Conservation (phyloP, 2,113 vertebrate species). For the Trachemys scripta region DNA sequence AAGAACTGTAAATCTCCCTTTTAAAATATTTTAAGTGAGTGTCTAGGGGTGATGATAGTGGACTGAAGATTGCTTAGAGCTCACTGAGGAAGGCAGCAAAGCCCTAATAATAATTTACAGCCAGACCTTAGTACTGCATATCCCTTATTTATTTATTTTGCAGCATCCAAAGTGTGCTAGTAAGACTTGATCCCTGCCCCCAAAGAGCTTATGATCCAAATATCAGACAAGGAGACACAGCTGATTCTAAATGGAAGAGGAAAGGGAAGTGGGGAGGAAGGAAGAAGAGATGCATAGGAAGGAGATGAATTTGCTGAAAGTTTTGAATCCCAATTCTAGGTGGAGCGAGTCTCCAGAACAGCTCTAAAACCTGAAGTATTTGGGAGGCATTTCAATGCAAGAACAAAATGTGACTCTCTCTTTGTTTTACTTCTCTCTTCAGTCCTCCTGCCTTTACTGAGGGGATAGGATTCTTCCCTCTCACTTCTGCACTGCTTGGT, state of each 20-base stretch:
- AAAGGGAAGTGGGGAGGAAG: neutral
- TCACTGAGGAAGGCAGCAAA: neutral
- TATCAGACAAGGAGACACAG: neutral
- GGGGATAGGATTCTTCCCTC: neutral
- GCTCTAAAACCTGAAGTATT: neutral
- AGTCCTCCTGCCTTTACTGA: neutral
- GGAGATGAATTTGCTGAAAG: neutral
- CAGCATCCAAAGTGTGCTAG: neutral
- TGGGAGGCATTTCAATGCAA: neutral
- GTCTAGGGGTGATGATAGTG: neutral
- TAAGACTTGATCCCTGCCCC: neutral
- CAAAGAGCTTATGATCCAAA: neutral
- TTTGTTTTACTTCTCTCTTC: neutral
- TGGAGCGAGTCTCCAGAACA: neutral
- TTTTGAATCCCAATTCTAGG: neutral
- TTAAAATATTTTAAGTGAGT: neutral
- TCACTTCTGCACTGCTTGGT: neutral
- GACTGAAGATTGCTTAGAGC: neutral
- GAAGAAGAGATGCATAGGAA: neutral
- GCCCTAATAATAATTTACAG: neutral
- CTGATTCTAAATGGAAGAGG: neutral
- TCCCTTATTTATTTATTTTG: neutral
- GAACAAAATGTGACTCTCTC: neutral
- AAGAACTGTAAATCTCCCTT: neutral
- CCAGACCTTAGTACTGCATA: neutral